Evolutionary conservation across 2,113 vertebrate species (phyloP).

Genomic region (Hiodon alosoides): DNA sequence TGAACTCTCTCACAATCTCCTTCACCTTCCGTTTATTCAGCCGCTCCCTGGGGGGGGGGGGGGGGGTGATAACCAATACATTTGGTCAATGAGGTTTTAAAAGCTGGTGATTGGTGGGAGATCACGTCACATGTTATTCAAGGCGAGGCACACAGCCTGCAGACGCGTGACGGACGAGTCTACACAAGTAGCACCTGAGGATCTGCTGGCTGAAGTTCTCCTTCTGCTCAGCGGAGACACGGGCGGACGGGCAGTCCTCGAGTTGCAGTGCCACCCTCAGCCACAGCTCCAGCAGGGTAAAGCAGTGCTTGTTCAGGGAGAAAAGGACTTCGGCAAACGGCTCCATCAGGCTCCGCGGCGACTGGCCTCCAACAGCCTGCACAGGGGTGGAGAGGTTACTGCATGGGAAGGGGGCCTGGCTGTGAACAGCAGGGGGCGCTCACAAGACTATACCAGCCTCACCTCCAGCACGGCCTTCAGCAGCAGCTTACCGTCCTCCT

Average conservation of each 20-base stretch:
- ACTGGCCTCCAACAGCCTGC: slow-evolving; percentile 79
- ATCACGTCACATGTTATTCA: no score
- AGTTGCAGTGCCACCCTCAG: slow-evolving; percentile 82
- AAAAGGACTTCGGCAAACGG: slow-evolving; percentile 88
- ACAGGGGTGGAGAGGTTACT: slow-evolving; percentile 5
- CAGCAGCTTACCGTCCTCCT: slow-evolving; percentile 80
- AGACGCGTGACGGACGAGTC: no score
- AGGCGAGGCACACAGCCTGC: no score
- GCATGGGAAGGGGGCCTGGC: neutral
- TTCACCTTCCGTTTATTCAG: slow-evolving; percentile 83
- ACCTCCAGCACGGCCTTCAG: slow-evolving; percentile 87
- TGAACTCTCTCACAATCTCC: slow-evolving; percentile 93
- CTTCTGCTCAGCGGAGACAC: slow-evolving; percentile 80
- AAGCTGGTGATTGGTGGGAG: no score
- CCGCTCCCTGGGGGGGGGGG: slow-evolving; percentile 71
- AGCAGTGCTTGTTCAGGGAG: slow-evolving; percentile 83
- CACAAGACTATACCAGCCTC: slow-evolving; percentile 27
- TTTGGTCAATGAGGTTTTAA: neutral
- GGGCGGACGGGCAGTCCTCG: slow-evolving; percentile 76
- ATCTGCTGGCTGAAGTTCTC: slow-evolving; percentile 88
- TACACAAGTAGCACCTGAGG: slow-evolving; percentile 69
- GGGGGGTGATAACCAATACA: slow-evolving; percentile 22
- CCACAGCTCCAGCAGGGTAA: slow-evolving; percentile 76
- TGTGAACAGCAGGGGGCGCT: no score
- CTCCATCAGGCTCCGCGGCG: slow-evolving; percentile 80